Base-by-base conservation (phyloP, 2,113 vertebrate species). In the Apaloderma vittatum region DNA sequence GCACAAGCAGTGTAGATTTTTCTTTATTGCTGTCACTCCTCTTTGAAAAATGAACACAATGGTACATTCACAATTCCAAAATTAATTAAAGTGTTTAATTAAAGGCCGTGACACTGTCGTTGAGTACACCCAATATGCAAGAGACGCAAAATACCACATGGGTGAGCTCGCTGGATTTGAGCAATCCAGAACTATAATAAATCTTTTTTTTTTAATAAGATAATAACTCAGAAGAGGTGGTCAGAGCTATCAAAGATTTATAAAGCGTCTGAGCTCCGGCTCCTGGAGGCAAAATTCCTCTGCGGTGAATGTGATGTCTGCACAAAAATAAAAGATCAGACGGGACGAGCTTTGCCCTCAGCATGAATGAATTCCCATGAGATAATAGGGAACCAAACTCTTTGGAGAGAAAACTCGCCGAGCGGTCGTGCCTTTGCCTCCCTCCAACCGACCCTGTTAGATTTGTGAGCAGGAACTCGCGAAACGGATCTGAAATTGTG, bases 41-140 rank as follows among this genome's bases (percentile, higher is more conserved):
- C 57, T 88, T 75, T 93, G 88, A 94, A 90, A 96, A 96, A 93
- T 58, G 52, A 85, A 48, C 45, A n/a, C 79, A 92, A 79, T 23
- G 72, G 54, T 36, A 61, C 78, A 51, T 75, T 74, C 74, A 75
- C 61, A 34, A 82, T 82, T 88, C 71, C 71, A 92, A 74, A 66
- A 94, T 90, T 96, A 92, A 95, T 97, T 95, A 68, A 85, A 93
- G 45, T 3, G 4, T 51, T 57, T 94, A 95, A 85, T 92, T 92
- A 96, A 90, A 90, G 82, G 82, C 72, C 72, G 37, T 71, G 94
- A 88, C 66, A 71, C 61, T 57, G 32, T 54, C 27, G 2, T 58
- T 48, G 52, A 16, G 71, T 79, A 46, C 66, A 66, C 26, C 23
- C 0, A 15, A 37, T 67, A 51, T 5, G 21, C 12, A 15, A 83